Conservation (phyloP, 2,113 vertebrate species). For the Halichoeres trimaculatus region DNA sequence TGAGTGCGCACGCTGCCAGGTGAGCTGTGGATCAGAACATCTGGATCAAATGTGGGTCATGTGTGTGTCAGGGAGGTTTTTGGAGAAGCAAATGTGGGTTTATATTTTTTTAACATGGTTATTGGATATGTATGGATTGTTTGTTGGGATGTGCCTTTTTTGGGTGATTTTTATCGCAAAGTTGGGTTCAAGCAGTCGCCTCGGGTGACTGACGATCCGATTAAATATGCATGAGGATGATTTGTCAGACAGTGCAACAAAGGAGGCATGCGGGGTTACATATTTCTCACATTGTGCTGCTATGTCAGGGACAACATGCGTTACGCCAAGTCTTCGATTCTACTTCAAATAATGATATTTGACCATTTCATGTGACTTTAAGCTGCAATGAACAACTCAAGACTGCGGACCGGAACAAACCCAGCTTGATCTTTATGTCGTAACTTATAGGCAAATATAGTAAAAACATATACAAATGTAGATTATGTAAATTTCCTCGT, state of each 20-base stretch:
- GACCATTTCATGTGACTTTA: conserved; percentile 18
- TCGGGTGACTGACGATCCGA: conserved; percentile 45
- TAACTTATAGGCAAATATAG: background rate
- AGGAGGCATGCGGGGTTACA: conserved; percentile 53
- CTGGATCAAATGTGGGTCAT: conserved; percentile 64
- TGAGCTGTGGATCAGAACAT: conserved; percentile 61
- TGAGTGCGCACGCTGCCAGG: conserved; percentile 38
- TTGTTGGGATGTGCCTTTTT: background rate
- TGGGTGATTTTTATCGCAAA: conserved; percentile 23
- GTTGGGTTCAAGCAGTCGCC: conserved; percentile 35
- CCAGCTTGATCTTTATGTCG: background rate
- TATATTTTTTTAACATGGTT: background rate
- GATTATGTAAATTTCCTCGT: background rate
- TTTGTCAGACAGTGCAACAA: conserved; percentile 74
- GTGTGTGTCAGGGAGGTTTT: background rate
- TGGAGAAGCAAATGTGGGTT: background rate
- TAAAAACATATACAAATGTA: background rate
- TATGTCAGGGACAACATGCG: background rate
- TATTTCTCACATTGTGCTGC: conserved; percentile 23
- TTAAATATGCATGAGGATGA: conserved; percentile 62
- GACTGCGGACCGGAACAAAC: background rate
- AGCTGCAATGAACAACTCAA: background rate
- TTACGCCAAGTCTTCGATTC: background rate
- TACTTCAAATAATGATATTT: background rate
- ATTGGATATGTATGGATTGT: background rate